A percentile compares a stretch with the other conserved stretches of the same genome.
Conservation (phyloP, 2,888 invertebrate species). For the Encarsia formosa region DNA sequence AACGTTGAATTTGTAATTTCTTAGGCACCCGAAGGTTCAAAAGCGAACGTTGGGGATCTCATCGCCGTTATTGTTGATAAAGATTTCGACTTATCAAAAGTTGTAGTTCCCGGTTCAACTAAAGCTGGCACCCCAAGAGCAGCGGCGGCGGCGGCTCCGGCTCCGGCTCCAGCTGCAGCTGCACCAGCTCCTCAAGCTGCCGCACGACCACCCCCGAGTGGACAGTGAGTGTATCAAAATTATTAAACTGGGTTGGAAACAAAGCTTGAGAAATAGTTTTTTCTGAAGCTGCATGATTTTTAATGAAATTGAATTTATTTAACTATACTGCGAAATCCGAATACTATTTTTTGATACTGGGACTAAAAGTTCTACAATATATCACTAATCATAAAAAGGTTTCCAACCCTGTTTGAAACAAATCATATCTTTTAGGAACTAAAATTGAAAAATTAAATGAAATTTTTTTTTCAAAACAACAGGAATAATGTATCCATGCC, state of each 20-base stretch:
- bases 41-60: slow-evolving; percentile 54
- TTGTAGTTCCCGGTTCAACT: slow-evolving; percentile 44
- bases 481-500: slow-evolving; percentile 55
- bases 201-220: slow-evolving; percentile 36
- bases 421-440: no score
- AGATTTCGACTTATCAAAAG: slow-evolving; percentile 60
- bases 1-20: slow-evolving; percentile 1
- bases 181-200: slow-evolving; percentile 10
- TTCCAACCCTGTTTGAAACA: no score
- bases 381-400: no score
- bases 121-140: slow-evolving; percentile 24
- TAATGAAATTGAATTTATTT: no score
- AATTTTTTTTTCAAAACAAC: no score
- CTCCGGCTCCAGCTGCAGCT: slow-evolving; percentile 18
- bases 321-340: no score
- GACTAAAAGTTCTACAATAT: no score
- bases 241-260: background rate
- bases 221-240: slow-evolving; percentile 37
- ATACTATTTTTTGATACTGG: background rate
- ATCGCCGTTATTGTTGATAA: slow-evolving; percentile 61
- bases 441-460: no score
- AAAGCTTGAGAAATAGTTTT: background rate
- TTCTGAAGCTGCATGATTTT: no score
- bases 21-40: slow-evolving; percentile 54
- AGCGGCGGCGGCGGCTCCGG: slow-evolving; percentile 11